phyloP scores from a whole-genome alignment of 2,113 vertebrate species.

The Peromyscus californicus region DNA sequence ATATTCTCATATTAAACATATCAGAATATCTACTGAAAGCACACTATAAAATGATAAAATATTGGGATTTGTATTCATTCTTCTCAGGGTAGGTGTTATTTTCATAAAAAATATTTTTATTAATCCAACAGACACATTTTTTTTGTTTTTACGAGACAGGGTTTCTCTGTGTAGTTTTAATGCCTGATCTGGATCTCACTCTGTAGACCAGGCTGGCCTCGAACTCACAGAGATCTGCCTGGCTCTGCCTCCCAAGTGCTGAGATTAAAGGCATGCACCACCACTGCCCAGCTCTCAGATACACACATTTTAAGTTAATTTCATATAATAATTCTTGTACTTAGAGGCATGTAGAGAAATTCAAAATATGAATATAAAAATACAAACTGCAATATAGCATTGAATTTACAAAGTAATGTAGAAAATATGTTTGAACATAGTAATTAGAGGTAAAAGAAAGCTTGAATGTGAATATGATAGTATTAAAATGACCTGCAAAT shows the following conservation, averaged over 20 bases:
- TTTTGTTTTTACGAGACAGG: too few relatives aligned
- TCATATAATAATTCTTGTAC: not conserved
- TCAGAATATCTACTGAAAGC: not conserved
- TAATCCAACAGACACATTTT: too few relatives aligned
- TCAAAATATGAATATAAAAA: not conserved
- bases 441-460: not conserved
- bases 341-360: not conserved
- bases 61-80: not conserved
- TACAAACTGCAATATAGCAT: not conserved
- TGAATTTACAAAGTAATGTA: not conserved
- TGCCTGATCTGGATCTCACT: too few relatives aligned
- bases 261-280: too few relatives aligned
- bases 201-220: too few relatives aligned
- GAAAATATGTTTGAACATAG: not conserved
- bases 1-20: not conserved
- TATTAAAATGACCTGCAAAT: constrained; percentile 8
- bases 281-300: too few relatives aligned
- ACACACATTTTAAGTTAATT: not conserved
- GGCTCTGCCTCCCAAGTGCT: too few relatives aligned
- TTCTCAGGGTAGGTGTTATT: not conserved
- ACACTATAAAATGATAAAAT: not conserved
- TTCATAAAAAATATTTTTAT: not conserved
- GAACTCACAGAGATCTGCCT: too few relatives aligned
- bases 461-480: not conserved
- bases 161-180: too few relatives aligned